Evolutionary conservation across 1,140 invertebrate genomes (phyloP).

Genomic region (Akabosia matsudoensis): DNA sequence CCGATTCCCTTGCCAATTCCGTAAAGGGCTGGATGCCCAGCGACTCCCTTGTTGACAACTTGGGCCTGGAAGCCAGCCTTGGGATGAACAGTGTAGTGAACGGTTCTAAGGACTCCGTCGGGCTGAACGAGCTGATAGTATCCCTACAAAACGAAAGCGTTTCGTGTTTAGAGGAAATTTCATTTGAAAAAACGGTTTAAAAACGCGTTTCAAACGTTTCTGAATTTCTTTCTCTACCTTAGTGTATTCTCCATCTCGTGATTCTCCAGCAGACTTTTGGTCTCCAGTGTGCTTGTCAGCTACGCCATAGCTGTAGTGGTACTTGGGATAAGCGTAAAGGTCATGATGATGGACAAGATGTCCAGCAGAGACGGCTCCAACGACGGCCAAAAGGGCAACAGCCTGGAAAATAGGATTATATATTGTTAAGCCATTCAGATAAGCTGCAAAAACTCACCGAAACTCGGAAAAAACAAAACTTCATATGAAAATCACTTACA

Average conservation of each 20-base stretch:
- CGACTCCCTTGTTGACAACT: slow-evolving; percentile 10
- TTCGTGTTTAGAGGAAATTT: too few relatives aligned
- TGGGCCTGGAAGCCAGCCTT: slow-evolving; percentile 3
- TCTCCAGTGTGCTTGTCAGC: slow-evolving; percentile 6
- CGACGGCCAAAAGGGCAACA: slow-evolving; percentile 4
- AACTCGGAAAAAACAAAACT: too few relatives aligned
- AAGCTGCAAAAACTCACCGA: too few relatives aligned
- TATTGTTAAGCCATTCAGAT: too few relatives aligned
- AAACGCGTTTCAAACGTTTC: too few relatives aligned
- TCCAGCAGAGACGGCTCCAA: not conserved
- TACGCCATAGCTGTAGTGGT: not conserved
- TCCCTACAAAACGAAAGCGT: too few relatives aligned
- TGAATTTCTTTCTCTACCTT: too few relatives aligned
- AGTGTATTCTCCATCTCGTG: not conserved
- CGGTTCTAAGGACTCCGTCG: not conserved
- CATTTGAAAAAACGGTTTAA: too few relatives aligned
- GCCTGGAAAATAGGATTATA: not conserved
- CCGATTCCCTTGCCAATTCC: not conserved
- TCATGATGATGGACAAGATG: not conserved
- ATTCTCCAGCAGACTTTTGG: not conserved
- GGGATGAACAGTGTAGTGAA: not conserved
- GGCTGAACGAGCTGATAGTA: not conserved
- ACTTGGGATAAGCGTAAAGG: not conserved
- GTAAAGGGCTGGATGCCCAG: not conserved
- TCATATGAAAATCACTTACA: not conserved